These are phyloP conservation scores for Drosophila cyrtoloma DNA, from an alignment of 2,888 invertebrate genomes.

Conservation along the genomic window DNA sequence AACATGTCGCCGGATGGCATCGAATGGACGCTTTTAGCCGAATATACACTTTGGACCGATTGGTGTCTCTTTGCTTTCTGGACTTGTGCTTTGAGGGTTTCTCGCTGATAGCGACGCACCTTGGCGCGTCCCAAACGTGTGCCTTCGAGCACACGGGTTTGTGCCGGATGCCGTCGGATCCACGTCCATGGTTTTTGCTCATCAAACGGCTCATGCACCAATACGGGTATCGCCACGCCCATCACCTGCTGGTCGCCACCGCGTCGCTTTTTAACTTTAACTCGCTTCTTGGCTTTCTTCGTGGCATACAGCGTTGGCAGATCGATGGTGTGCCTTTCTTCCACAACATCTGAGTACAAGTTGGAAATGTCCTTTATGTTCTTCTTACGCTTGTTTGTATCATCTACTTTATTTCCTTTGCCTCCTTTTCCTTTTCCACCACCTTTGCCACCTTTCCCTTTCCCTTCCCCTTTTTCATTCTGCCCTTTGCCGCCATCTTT, in stretches of 20 bases:
- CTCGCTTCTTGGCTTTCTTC: slow-evolving; percentile 2
- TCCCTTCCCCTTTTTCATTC: not conserved
- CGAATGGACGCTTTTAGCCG: not conserved
- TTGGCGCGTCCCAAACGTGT: slow-evolving; percentile 4
- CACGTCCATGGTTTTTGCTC: slow-evolving; percentile 48
- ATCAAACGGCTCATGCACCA: slow-evolving; percentile 44
- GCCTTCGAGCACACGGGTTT: slow-evolving; percentile 19
- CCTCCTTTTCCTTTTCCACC: not conserved
- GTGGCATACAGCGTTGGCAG: not conserved
- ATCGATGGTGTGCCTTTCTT: slow-evolving; percentile 5
- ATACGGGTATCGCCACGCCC: slow-evolving; percentile 32
- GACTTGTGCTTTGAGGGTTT: not conserved
- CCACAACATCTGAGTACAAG: slow-evolving; percentile 30
- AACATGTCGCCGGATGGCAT: slow-evolving; percentile 8
- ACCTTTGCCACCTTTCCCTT: not conserved
- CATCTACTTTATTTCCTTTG: not conserved
- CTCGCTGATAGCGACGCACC: slow-evolving; percentile 21
- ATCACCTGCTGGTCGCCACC: not conserved
- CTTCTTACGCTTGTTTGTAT: not conserved
- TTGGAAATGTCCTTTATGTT: slow-evolving; percentile 26
- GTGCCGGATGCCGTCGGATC: slow-evolving; percentile 42
- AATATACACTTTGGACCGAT: slow-evolving; percentile 13
- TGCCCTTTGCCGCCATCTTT: not conserved
- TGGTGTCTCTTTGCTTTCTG: not conserved
- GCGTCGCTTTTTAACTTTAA: not conserved